Evolutionary conservation across 30 jellyfish, hydroid and myxozoan genomes (phyloP).

Genomic region (Turritopsis dohrnii): DNA sequence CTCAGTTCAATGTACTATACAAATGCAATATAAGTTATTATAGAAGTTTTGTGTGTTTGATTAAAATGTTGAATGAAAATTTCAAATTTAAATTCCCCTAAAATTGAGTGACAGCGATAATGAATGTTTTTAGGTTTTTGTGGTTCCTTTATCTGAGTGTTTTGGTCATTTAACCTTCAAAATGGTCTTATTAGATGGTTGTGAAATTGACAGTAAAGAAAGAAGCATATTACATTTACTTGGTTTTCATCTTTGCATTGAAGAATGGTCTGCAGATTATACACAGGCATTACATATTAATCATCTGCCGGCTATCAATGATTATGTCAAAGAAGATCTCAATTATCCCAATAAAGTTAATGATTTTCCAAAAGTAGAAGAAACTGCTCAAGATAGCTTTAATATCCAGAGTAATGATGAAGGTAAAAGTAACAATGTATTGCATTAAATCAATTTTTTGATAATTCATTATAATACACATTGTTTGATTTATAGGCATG

Average conservation of each 20-base stretch:
- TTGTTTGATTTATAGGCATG: neutral
- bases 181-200: slow-evolving; percentile 30
- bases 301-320: neutral
- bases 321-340: neutral
- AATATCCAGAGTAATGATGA: neutral
- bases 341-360: neutral
- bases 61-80: too few relatives aligned
- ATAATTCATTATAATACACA: too few relatives aligned
- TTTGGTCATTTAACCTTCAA: slow-evolving; percentile 55
- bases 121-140: slow-evolving; percentile 37
- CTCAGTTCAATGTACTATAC: neutral
- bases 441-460: slow-evolving; percentile 8
- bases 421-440: neutral
- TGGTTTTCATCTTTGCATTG: slow-evolving; percentile 45
- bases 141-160: slow-evolving; percentile 40
- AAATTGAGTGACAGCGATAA: too few relatives aligned
- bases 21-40: too few relatives aligned
- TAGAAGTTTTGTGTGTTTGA: too few relatives aligned
- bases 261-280: slow-evolving; percentile 62
- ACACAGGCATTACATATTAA: neutral
- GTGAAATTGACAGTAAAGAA: slow-evolving; percentile 25
- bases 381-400: neutral
- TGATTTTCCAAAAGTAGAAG: neutral
- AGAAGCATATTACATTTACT: slow-evolving; percentile 41
- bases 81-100: too few relatives aligned